Conservation (phyloP, 1,140 invertebrate species). For the Manduca sexta region DNA sequence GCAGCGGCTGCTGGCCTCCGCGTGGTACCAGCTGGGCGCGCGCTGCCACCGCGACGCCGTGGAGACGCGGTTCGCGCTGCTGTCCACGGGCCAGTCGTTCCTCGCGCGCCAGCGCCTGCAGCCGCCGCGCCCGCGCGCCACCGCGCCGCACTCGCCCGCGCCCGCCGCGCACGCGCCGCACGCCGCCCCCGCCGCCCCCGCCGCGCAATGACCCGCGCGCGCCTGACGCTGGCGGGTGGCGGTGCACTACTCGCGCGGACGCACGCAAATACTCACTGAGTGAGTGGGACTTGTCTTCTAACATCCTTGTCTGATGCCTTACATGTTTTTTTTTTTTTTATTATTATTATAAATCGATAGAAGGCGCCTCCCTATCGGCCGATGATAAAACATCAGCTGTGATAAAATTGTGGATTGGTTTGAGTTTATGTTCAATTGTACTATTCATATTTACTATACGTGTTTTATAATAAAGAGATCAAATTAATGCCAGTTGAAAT, state of each 20-base stretch:
- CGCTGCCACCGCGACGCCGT: slow-evolving; percentile 87
- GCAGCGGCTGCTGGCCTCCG: slow-evolving; percentile 87
- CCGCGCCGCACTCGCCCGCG: slow-evolving; percentile 5
- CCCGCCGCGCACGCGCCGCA: slow-evolving; percentile 8
- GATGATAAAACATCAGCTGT: too few species aligned
- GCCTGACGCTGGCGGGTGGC: neutral
- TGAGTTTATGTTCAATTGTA: too few species aligned
- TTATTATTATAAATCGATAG: too few species aligned
- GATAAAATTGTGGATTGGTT: too few species aligned
- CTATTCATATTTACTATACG: too few species aligned
- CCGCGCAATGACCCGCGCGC: slow-evolving; percentile 19
- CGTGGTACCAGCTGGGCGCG: slow-evolving; percentile 84
- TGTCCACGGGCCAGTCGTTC: slow-evolving; percentile 87
- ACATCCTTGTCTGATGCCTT: too few species aligned
- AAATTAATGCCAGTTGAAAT: neutral
- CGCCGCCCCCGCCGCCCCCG: neutral
- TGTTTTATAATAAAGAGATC: neutral
- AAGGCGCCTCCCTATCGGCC: too few species aligned
- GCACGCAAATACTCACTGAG: neutral
- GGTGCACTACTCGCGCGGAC: too few species aligned
- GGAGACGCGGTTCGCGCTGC: slow-evolving; percentile 83
- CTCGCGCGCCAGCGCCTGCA: slow-evolving; percentile 87
- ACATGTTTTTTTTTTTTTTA: too few species aligned
- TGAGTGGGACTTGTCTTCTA: too few species aligned
- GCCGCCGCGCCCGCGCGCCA: slow-evolving; percentile 72